phyloP scores from a whole-genome alignment of 1,140 invertebrate species.

The Nephila pilipes region DNA sequence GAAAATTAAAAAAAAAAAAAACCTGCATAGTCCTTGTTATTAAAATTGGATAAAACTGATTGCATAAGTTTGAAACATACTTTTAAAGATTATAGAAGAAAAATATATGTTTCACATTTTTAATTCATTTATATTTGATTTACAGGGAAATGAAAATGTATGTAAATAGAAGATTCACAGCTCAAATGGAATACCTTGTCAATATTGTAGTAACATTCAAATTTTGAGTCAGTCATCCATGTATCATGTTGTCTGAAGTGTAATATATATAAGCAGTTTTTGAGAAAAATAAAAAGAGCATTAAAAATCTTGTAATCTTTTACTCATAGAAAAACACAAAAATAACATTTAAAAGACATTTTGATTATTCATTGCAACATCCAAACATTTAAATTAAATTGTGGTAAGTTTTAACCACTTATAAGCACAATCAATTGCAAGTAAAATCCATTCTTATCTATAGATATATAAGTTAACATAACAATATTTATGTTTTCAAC shows the following conservation, averaged over 20 bases:
- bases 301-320: neutral
- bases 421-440: neutral
- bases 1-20: too few relatives aligned
- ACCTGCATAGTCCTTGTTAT: too few relatives aligned
- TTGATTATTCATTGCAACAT: conserved; percentile 1
- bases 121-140: neutral
- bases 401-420: neutral
- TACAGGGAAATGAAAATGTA: neutral
- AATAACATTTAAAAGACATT: neutral
- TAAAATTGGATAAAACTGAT: too few relatives aligned
- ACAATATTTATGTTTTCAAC: conserved; percentile 19
- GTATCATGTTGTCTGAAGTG: neutral
- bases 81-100: neutral
- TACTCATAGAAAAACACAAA: conserved; percentile 22
- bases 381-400: neutral
- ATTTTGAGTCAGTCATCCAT: neutral
- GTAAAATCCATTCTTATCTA: neutral
- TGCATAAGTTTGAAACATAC: too few relatives aligned
- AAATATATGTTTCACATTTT: neutral
- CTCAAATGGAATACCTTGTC: conserved; percentile 13
- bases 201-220: neutral
- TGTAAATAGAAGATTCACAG: conserved; percentile 27
- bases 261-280: neutral
- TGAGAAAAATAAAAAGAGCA: conserved; percentile 14
- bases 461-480: neutral